Conservation (phyloP, 2,888 invertebrate genomes). For the Ctenicera cuprea region DNA sequence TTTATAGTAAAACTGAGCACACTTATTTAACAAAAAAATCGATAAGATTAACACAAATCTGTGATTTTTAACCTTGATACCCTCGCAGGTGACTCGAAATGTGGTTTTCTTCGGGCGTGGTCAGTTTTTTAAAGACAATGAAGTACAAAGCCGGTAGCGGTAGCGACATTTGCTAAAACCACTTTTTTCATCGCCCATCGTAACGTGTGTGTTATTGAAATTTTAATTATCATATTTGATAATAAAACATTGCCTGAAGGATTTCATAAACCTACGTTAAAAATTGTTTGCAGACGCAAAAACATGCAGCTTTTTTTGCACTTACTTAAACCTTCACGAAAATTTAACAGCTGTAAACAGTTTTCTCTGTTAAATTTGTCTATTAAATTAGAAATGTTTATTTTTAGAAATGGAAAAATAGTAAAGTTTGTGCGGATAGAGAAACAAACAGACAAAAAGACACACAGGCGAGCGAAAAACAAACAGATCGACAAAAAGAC, state of each 20-base stretch:
- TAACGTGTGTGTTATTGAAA: slow-evolving; percentile 22
- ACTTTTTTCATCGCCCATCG: slow-evolving; percentile 33
- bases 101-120: slow-evolving; percentile 35
- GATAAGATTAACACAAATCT: slow-evolving; percentile 29
- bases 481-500: no score
- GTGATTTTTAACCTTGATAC: slow-evolving; percentile 45
- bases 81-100: slow-evolving; percentile 46
- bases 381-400: no score
- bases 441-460: no score
- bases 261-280: not conserved
- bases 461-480: no score
- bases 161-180: slow-evolving; percentile 37
- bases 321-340: not conserved
- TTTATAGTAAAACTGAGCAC: slow-evolving; percentile 41
- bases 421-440: no score
- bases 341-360: not conserved
- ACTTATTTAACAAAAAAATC: slow-evolving; percentile 28
- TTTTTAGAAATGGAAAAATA: no score
- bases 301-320: not conserved
- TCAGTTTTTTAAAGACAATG: slow-evolving; percentile 44
- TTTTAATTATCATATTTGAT: slow-evolving; percentile 13
- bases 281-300: not conserved
- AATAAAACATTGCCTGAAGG: not conserved
- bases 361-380: no score
- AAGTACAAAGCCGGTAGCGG: slow-evolving; percentile 39